A percentile compares a stretch with the other conserved stretches of the same genome.
Evolutionary conservation across 2,797 vertebrate species (phyloP).

Genomic region (Pantherophis alleghaniensis): DNA sequence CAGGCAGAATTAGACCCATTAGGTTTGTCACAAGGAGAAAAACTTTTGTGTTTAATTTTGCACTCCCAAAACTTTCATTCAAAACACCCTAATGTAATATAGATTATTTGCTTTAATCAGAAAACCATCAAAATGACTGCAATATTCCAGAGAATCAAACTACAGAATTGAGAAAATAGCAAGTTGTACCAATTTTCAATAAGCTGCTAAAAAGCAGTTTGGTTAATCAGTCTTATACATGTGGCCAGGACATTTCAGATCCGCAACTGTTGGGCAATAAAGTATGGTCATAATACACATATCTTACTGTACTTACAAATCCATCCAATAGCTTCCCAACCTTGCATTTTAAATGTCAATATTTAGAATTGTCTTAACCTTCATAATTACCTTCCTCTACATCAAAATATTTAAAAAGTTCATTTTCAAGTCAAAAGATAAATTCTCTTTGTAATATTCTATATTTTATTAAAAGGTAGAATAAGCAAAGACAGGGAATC

Average conservation of each 20-base stretch:
- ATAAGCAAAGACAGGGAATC: too few species aligned
- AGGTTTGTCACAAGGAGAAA: neutral
- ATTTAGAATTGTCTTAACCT: neutral
- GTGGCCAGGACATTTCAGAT: neutral
- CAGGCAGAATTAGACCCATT: neutral
- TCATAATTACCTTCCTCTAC: neutral
- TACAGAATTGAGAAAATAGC: neutral
- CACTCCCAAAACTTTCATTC: neutral
- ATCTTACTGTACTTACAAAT: neutral
- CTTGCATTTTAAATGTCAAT: neutral
- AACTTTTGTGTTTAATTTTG: neutral
- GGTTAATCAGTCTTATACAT: neutral
- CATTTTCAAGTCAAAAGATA: neutral
- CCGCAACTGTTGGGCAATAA: neutral
- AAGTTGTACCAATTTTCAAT: neutral
- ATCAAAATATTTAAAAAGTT: neutral
- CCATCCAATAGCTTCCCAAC: neutral
- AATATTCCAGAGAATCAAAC: neutral
- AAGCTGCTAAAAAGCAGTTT: neutral
- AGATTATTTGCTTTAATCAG: neutral
- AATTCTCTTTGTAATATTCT: neutral
- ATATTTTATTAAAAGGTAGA: neutral
- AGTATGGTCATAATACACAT: neutral
- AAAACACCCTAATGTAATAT: neutral
- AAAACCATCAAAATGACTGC: neutral